A percentile compares a stretch with the other conserved stretches of the same genome.
phyloP scores from a whole-genome alignment of 1,140 invertebrate genomes.

The Heliothis virescens region DNA sequence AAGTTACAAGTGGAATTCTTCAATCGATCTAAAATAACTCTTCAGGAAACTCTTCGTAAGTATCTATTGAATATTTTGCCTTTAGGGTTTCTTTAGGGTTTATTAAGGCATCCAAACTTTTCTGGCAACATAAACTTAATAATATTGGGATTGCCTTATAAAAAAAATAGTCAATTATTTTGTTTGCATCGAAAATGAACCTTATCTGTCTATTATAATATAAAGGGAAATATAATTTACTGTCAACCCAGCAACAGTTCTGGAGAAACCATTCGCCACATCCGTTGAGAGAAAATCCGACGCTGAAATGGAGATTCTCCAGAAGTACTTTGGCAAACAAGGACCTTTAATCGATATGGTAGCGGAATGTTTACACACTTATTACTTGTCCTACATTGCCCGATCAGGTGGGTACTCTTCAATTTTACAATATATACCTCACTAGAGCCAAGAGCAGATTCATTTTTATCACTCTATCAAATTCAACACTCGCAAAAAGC shows the following conservation, averaged over 20 bases:
- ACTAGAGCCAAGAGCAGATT: no score
- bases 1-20: conserved; percentile 2
- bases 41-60: neutral
- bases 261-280: conserved; percentile 28
- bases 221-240: neutral
- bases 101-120: no score
- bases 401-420: conserved; percentile 46
- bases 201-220: no score
- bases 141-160: neutral
- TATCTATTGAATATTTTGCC: neutral
- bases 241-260: conserved; percentile 18
- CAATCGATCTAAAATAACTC: neutral
- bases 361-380: conserved; percentile 50
- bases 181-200: no score
- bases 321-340: conserved; percentile 27
- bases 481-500: no score
- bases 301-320: conserved; percentile 31
- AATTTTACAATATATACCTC: no score
- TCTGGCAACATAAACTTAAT: no score
- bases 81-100: no score
- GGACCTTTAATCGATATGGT: conserved; percentile 52
- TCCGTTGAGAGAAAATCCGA: conserved; percentile 51
- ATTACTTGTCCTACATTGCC: conserved; percentile 56
- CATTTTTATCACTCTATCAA: no score
- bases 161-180: no score